These are phyloP conservation scores for Drosophila littoralis DNA, from an alignment of 1,140 invertebrate genomes.

Conservation along the genomic window DNA sequence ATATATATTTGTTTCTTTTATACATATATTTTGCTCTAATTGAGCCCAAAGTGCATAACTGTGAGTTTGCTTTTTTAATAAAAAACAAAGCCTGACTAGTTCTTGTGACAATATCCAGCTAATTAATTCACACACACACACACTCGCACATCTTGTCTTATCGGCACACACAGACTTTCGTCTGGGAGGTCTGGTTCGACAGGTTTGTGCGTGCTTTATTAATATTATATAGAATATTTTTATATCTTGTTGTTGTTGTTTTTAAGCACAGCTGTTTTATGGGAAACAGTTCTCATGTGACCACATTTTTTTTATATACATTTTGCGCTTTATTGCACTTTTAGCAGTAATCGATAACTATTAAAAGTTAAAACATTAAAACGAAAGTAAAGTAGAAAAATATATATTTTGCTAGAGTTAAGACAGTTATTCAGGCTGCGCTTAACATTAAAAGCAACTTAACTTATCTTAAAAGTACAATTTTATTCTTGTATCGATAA, in stretches of 20 bases:
- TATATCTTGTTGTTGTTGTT: constrained; percentile 30
- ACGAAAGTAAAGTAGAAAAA: no score
- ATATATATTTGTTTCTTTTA: neutral
- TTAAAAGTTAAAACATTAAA: neutral
- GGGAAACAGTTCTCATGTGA: constrained; percentile 9
- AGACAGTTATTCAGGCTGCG: no score
- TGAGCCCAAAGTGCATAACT: constrained; percentile 24
- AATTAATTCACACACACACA: constrained; percentile 27
- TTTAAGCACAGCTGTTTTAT: constrained; percentile 51
- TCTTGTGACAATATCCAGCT: constrained; percentile 40
- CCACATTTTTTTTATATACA: neutral
- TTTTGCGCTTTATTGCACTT: neutral
- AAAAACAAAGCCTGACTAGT: constrained; percentile 16
- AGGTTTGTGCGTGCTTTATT: constrained; percentile 51
- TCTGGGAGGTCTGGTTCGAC: constrained; percentile 61
- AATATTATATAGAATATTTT: constrained; percentile 16
- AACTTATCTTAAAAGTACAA: no score
- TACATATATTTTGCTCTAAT: neutral
- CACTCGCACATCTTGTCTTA: constrained; percentile 9
- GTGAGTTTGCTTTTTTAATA: constrained; percentile 2
- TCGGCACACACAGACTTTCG: constrained; percentile 34
- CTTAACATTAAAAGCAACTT: no score
- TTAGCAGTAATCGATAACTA: neutral
- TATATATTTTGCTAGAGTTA: no score
- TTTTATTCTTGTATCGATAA: no score